These are phyloP conservation scores for Idaea biselata DNA, from an alignment of 2,888 invertebrate genomes.

Conservation along the genomic window DNA sequence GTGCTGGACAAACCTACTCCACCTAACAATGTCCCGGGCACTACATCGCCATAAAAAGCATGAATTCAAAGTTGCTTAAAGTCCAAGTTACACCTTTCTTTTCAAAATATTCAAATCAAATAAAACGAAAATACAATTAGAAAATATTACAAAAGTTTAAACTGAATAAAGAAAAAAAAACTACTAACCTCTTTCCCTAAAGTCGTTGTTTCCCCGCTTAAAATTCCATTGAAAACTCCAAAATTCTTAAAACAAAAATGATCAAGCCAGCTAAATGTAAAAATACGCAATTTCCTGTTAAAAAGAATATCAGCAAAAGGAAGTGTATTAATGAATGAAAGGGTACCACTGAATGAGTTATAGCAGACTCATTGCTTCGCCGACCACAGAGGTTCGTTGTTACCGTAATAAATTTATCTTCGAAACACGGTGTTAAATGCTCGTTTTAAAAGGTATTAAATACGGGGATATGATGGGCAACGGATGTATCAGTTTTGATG, in stretches of 20 bases:
- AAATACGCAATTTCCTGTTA: neutral
- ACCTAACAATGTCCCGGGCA: too few species aligned
- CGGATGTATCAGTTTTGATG: neutral
- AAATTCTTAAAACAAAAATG: neutral
- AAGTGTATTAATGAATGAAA: slow-evolving; percentile 1
- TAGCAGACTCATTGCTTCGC: slow-evolving; percentile 10
- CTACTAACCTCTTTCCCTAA: neutral
- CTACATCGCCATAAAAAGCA: too few species aligned
- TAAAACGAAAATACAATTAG: too few species aligned
- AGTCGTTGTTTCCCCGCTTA: neutral
- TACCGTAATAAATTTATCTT: slow-evolving; percentile 61
- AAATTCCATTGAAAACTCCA: neutral
- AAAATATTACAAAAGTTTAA: neutral
- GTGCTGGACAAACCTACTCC: too few species aligned
- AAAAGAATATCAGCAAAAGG: neutral
- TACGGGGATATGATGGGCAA: neutral
- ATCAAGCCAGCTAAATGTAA: neutral
- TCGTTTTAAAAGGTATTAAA: neutral
- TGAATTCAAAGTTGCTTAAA: too few species aligned
- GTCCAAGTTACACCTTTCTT: too few species aligned
- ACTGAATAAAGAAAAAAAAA: neutral
- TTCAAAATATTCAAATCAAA: too few species aligned
- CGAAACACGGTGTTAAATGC: slow-evolving; percentile 14
- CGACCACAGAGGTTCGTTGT: slow-evolving; percentile 58
- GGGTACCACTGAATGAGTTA: neutral